Evolutionary conservation across 2,797 vertebrate species (phyloP).

Genomic region (Micrastur ruficollis): DNA sequence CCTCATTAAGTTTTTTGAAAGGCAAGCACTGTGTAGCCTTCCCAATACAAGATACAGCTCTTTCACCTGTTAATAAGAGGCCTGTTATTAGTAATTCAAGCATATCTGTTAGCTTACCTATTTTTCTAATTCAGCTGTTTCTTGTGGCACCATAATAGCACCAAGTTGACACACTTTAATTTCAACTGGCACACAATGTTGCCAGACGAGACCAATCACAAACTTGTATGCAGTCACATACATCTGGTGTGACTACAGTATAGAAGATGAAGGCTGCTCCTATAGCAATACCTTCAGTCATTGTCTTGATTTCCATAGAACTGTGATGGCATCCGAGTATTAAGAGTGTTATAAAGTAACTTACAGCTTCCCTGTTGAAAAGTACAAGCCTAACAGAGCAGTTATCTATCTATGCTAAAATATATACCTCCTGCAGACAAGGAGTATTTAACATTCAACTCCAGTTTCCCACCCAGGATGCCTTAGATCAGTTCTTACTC

Average conservation of each 20-base stretch:
- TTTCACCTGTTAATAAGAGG: background rate
- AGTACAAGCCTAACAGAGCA: background rate
- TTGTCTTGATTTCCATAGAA: background rate
- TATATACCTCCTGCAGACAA: background rate
- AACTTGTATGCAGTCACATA: background rate
- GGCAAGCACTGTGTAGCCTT: background rate
- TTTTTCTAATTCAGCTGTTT: background rate
- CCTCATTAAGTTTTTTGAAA: conserved; percentile 8
- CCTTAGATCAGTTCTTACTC: background rate
- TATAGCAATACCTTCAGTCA: background rate
- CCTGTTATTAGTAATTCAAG: background rate
- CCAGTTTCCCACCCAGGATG: background rate
- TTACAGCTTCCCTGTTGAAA: background rate
- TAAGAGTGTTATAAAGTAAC: background rate
- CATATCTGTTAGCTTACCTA: background rate
- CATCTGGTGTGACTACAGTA: background rate
- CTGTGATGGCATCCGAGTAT: background rate
- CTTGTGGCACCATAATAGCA: background rate
- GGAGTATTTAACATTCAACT: background rate
- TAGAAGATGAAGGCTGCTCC: background rate
- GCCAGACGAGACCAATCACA: background rate
- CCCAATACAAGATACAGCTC: background rate
- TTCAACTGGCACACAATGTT: background rate
- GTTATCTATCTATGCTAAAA: background rate
- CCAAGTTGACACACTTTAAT: background rate